Evolutionary conservation across 1,140 invertebrate species (phyloP), one percentile per base, ranked within the genome.

Genomic region (Chrysopa pallens): DNA sequence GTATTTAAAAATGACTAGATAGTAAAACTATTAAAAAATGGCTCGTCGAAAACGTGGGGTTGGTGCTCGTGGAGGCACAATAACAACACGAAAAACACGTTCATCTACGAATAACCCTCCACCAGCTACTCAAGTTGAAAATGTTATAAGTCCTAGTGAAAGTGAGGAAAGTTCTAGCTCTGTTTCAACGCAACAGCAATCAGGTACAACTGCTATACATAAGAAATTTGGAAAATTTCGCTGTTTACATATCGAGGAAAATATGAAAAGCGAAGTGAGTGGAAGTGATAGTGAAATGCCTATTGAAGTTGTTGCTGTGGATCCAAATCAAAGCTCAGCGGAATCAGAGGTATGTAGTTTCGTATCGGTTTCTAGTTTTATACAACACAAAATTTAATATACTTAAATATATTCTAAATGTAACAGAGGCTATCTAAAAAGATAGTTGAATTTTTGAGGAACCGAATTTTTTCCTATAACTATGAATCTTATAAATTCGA

Each of bases 91-190:
- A 4, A 9, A 12, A 12, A 11, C 31, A 33, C 31, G 31, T 9
- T 11, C 31, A 12, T 23, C 17, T 23, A 5, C 17, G 5, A 23
- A 23, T 23, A 23, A 23, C 17, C 31, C 31, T 33, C 8, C 31
- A 33, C 8, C n/a, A 41, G n/a, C 29, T 13, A 31, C n/a, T 5
- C 29, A 23, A 33, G 12, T 13, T 8, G 14, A 15, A 11, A 8
- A 8, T 15, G 36, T 38, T 8, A 8, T 8, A 2, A 41, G 40
- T 15, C 28, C 27, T 7, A 29, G 27, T 6, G 28, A 41, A 41
- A 41, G 40, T 41, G 40, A 41, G n/a, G 40, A 41, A 15, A 41
- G 40, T 31, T 41, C 27, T 27, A 33, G 40, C 14, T 41, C 40
- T n/a, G 40, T 23, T 29, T 29, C 40, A 9, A n/a, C 29, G n/a